These are phyloP conservation scores for Laodelphax striatellus DNA, from an alignment of 1,140 invertebrate species.

Conservation along the genomic window DNA sequence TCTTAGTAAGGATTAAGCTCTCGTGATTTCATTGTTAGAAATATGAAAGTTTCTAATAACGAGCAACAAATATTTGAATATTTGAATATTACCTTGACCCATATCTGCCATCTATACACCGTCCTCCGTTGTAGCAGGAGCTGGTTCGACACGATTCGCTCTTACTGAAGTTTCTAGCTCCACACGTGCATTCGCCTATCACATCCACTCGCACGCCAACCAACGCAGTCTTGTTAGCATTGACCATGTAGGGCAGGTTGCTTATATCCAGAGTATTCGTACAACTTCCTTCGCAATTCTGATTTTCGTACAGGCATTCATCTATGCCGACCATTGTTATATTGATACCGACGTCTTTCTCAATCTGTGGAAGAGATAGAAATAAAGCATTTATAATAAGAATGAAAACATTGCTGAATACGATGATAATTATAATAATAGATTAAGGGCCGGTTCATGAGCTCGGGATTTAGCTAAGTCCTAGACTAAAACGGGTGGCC, in stretches of 20 bases:
- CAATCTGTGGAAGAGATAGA: slow-evolving; percentile 48
- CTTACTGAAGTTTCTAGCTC: slow-evolving; percentile 79
- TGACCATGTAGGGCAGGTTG: slow-evolving; percentile 84
- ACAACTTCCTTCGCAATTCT: slow-evolving; percentile 91
- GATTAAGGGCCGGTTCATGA: too few relatives aligned
- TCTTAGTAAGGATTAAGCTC: too few relatives aligned
- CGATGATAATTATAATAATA: too few relatives aligned
- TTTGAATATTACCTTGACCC: slow-evolving; percentile 50
- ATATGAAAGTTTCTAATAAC: too few relatives aligned
- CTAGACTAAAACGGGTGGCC: too few relatives aligned
- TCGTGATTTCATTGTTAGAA: too few relatives aligned
- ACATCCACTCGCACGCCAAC: slow-evolving; percentile 86
- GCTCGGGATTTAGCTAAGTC: too few relatives aligned
- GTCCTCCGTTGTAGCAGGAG: slow-evolving; percentile 89
- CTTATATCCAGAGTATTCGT: slow-evolving; percentile 84
- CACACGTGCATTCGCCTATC: slow-evolving; percentile 81
- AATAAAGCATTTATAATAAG: too few relatives aligned
- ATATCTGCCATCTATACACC: slow-evolving; percentile 79
- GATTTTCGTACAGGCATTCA: slow-evolving; percentile 90
- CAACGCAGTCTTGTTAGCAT: slow-evolving; percentile 89
- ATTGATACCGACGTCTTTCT: slow-evolving; percentile 83
- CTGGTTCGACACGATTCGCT: slow-evolving; percentile 78
- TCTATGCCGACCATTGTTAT: slow-evolving; percentile 97
- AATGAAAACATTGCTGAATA: too few relatives aligned
- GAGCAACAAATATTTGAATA: too few relatives aligned